Conservation (phyloP, 2,797 vertebrate species). For the Toxotes lorentzi region DNA sequence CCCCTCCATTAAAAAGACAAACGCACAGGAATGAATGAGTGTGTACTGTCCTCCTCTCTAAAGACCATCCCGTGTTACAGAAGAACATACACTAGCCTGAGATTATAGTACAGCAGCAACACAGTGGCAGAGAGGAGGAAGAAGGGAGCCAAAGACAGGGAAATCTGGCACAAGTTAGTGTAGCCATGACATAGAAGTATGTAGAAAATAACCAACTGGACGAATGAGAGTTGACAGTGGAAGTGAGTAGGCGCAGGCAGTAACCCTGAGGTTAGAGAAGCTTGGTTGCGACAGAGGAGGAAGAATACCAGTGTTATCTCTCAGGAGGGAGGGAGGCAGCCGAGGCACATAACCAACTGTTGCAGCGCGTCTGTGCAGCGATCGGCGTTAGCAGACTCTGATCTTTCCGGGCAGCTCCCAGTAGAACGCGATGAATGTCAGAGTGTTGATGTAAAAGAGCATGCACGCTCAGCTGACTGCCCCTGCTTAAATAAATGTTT, state of each 20-base stretch:
- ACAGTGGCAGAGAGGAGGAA: conserved; percentile 11
- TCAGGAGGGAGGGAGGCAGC: conserved; percentile 20
- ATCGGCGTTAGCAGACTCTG: conserved; percentile 31
- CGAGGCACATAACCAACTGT: conserved; percentile 43
- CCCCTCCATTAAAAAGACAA: conserved; percentile 54
- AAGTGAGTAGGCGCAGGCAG: conserved; percentile 35
- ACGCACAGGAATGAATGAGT: conserved; percentile 24
- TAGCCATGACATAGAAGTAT: conserved; percentile 13
- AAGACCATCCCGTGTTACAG: conserved; percentile 31
- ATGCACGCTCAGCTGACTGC: conserved; percentile 42
- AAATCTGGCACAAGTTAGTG: conserved; percentile 1
- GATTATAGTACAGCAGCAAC: conserved; percentile 5
- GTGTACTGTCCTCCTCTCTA: conserved; percentile 23
- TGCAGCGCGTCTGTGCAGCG: conserved; percentile 36
- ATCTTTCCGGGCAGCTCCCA: conserved; percentile 47
- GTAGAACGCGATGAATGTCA: conserved; percentile 61
- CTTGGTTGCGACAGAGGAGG: conserved; percentile 20
- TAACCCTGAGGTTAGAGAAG: conserved; percentile 51
- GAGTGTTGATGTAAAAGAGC: conserved; percentile 38
- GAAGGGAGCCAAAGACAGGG: neutral
- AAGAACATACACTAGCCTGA: conserved; percentile 30
- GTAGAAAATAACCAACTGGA: conserved; percentile 26
- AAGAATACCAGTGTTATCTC: conserved; percentile 40
- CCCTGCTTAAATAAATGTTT: conserved; percentile 55
- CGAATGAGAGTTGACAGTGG: conserved; percentile 32